phyloP scores from a whole-genome alignment of 2,888 invertebrate genomes.

The Dione vanillae region DNA sequence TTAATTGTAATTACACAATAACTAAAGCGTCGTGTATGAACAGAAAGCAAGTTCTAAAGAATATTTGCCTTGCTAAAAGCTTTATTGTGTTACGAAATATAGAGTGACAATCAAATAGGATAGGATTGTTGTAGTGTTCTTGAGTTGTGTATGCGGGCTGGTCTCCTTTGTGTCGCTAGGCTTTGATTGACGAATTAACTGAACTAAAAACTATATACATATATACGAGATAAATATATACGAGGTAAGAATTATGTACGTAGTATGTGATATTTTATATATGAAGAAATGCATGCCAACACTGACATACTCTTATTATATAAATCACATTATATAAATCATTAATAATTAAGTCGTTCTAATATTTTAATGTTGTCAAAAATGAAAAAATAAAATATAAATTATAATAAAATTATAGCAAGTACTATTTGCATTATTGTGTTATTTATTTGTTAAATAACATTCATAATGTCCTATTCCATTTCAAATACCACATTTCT shows the following conservation, averaged over 20 bases:
- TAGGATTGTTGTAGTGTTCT: conserved; percentile 30
- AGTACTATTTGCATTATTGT: not conserved
- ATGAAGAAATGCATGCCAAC: too few relatives aligned
- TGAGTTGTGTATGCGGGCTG: conserved; percentile 25
- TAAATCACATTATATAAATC: too few relatives aligned
- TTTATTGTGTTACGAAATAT: conserved; percentile 31
- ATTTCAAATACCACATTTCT: not conserved
- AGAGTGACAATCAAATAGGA: conserved; percentile 29
- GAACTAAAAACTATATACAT: not conserved
- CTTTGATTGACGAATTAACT: conserved; percentile 24
- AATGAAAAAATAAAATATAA: too few relatives aligned
- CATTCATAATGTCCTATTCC: too few relatives aligned
- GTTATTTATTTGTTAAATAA: not conserved
- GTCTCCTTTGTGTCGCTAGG: conserved; percentile 19
- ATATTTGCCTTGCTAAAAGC: conserved; percentile 32
- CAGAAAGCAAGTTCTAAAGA: conserved; percentile 12
- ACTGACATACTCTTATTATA: too few relatives aligned
- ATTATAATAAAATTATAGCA: not conserved
- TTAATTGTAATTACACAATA: not conserved
- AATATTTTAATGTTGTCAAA: too few relatives aligned
- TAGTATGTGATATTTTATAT: too few relatives aligned
- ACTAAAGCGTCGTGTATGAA: not conserved
- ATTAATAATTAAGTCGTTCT: too few relatives aligned
- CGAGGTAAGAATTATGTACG: not conserved
- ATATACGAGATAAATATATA: not conserved